Evolutionary conservation across 2,113 vertebrate species (phyloP).

Genomic region (Amia ocellicauda): DNA sequence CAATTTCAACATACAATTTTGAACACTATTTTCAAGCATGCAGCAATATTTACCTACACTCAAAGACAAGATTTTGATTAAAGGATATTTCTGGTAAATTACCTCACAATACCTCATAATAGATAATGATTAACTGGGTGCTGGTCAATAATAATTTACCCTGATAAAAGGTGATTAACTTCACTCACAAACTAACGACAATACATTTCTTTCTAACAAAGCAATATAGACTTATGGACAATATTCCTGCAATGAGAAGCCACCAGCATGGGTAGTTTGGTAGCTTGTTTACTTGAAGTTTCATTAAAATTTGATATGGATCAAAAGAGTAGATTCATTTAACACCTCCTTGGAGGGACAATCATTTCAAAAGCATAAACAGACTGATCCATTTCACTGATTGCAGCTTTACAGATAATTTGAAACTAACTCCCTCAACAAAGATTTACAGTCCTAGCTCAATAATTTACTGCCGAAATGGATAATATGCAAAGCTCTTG

Average conservation of each 20-base stretch:
- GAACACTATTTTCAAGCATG: too few relatives aligned
- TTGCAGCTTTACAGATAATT: slow-evolving; percentile 64
- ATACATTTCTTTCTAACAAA: background rate
- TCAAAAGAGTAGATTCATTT: slow-evolving; percentile 55
- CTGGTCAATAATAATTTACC: too few relatives aligned
- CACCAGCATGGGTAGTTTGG: background rate
- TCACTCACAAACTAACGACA: too few relatives aligned
- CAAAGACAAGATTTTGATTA: too few relatives aligned
- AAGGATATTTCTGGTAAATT: too few relatives aligned
- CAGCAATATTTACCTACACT: too few relatives aligned
- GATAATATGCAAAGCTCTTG: too few relatives aligned
- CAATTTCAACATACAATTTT: too few relatives aligned
- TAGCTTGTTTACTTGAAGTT: slow-evolving; percentile 54
- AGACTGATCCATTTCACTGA: slow-evolving; percentile 60
- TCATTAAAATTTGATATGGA: slow-evolving; percentile 66
- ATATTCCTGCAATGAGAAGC: background rate
- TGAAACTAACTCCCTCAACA: slow-evolving; percentile 61
- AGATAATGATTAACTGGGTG: too few relatives aligned
- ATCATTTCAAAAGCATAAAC: slow-evolving; percentile 51
- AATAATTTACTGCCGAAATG: background rate
- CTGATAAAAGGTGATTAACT: too few relatives aligned
- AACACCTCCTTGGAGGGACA: slow-evolving; percentile 59
- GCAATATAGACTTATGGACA: background rate
- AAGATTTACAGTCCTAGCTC: slow-evolving; percentile 50
- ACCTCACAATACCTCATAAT: too few relatives aligned